These are phyloP conservation scores for Fistularia tabacaria DNA, from an alignment of 2,797 vertebrate species.

Conservation along the genomic window DNA sequence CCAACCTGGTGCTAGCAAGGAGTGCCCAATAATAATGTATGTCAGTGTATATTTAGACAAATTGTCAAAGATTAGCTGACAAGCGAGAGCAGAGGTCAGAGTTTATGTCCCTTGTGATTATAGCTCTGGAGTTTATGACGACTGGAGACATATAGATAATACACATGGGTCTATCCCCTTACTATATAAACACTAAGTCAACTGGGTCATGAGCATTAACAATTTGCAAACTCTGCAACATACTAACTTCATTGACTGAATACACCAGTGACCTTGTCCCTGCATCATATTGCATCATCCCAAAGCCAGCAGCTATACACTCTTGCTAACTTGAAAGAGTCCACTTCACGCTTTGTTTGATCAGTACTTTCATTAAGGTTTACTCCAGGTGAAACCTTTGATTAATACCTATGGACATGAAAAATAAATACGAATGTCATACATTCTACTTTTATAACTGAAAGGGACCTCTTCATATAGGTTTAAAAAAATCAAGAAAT, in stretches of 20 bases:
- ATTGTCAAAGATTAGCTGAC: conserved; percentile 31
- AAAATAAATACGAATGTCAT: no score
- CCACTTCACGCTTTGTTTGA: no score
- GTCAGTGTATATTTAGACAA: conserved; percentile 41
- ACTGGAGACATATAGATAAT: conserved; percentile 36
- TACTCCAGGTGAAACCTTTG: no score
- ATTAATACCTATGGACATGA: no score
- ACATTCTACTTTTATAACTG: no score
- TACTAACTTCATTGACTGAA: conserved; percentile 22
- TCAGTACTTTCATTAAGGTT: no score
- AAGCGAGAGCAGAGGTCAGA: conserved; percentile 47
- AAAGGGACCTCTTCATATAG: no score
- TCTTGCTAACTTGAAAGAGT: no score
- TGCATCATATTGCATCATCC: not conserved
- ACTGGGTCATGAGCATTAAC: conserved; percentile 36
- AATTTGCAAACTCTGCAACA: conserved; percentile 13
- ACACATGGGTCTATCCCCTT: conserved; percentile 22
- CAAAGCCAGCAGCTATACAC: not conserved
- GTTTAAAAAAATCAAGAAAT: no score
- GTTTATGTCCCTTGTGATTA: conserved; percentile 42
- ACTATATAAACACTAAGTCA: conserved; percentile 37
- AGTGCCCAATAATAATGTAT: conserved; percentile 14
- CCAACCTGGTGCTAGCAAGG: not conserved
- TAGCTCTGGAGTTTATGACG: conserved; percentile 35
- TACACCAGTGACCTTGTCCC: conserved; percentile 25